These are phyloP conservation scores for Crenuchus spilurus DNA, from an alignment of 2,797 vertebrate genomes.

Conservation along the genomic window DNA sequence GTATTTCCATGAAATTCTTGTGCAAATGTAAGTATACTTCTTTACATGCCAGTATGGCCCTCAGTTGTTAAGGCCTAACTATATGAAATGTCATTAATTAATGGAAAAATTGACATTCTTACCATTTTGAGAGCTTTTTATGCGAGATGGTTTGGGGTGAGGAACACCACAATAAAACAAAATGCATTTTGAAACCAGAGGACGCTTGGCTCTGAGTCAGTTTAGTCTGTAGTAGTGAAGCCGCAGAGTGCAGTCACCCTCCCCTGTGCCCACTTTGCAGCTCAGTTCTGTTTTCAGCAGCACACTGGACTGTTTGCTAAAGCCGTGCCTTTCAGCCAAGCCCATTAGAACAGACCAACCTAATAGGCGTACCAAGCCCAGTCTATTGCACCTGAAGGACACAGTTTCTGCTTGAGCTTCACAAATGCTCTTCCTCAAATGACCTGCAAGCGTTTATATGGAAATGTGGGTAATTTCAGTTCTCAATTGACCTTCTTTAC, in stretches of 20 bases:
- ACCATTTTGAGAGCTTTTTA: no score
- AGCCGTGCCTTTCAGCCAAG: neutral
- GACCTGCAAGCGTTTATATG: slow-evolving; percentile 39
- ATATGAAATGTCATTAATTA: neutral
- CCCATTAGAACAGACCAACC: neutral
- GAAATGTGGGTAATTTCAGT: slow-evolving; percentile 35
- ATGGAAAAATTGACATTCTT: neutral
- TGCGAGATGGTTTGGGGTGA: neutral
- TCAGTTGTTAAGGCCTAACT: no score
- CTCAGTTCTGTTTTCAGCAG: neutral
- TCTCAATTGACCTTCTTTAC: slow-evolving; percentile 44
- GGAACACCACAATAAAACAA: neutral
- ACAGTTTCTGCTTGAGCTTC: slow-evolving; percentile 19
- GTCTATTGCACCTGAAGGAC: slow-evolving; percentile 7
- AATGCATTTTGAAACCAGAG: neutral
- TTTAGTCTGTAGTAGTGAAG: neutral
- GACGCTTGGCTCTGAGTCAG: neutral
- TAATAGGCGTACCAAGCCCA: slow-evolving; percentile 20
- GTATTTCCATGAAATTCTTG: neutral
- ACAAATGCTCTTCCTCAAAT: slow-evolving; percentile 24
- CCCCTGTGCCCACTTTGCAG: no score
- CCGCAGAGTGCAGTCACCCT: no score
- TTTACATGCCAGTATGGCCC: no score
- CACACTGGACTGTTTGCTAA: slow-evolving; percentile 7
- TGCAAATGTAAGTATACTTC: no score